Base-by-base conservation (phyloP, 2,113 vertebrate species). In the Myiagra hebetior region DNA sequence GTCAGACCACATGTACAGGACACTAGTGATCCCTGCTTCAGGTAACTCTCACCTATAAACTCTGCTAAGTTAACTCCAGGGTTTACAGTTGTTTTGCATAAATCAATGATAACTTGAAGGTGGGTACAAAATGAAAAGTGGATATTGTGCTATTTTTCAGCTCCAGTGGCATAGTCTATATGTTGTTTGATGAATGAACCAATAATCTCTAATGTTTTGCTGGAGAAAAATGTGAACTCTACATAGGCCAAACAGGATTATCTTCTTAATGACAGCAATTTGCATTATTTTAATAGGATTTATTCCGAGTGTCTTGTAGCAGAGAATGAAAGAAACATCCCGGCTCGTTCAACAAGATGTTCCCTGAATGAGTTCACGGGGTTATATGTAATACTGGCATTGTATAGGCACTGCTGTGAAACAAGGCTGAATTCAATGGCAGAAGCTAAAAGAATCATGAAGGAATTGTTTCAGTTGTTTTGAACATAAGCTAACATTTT, bases 261-360 rank as follows among this genome's bases (percentile, higher is more conserved):
- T 97, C 96, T 94, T 97, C 92, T 94, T 97, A 97, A 97, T 94
- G 95, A 95, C 84, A 80, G n/a, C 78, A 97, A 96, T 96, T 91
- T 95, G 91, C 95, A 97, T 96, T 96, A 90, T 98, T 97, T 97
- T 96, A 98, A 97, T 97, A 96, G 96, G 96, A 97, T 97, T 97
- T 97, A 96, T 97, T 96, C 88, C 35, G 39, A 85, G 80, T 87
- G 74, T 52, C 76, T 97, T 96, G 72, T 87, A 93, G 87, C 64
- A 78, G 64, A 95, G 91, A 97, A 91, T 93, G 85, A 90, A 96
- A 94, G 91, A 97, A 97, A 92, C 65, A 95, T 96, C 59, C 91
- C 17, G 23, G 62, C 93, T 97, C 23, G 1, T 97, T 96, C 92
- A 95, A 93, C 42, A 92, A 95, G 90, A 96, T 89, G 79, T 96